Conservation (phyloP, 35 echinoderm and acorn worm species). For the Amphiura filiformis region DNA sequence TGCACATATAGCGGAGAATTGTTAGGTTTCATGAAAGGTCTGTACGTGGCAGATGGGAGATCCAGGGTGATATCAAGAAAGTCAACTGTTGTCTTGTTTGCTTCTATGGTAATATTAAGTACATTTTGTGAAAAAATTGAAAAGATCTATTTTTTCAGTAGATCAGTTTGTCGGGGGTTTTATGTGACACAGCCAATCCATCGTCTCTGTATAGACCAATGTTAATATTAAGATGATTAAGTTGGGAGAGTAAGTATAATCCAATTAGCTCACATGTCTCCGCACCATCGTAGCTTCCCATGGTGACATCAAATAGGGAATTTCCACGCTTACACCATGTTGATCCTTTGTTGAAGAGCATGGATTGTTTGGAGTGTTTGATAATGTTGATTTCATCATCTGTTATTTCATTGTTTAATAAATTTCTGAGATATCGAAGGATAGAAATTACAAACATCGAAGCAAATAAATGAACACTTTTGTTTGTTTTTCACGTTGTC, state of each 20-base stretch:
- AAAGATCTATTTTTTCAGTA: background rate
- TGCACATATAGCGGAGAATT: too few relatives aligned
- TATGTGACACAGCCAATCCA: background rate
- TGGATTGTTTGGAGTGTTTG: too few relatives aligned
- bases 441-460: constrained; percentile 4
- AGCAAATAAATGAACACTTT: background rate
- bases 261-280: constrained; percentile 4
- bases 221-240: background rate
- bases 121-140: background rate
- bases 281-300: constrained; percentile 19
- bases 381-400: too few relatives aligned
- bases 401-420: background rate
- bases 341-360: background rate
- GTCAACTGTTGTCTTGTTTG: background rate
- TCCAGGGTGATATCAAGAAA: background rate
- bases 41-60: too few relatives aligned
- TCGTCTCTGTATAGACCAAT: constrained; percentile 21
- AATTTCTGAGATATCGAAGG: background rate
- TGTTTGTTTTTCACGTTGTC: background rate
- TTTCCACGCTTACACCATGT: background rate
- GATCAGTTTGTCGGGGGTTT: background rate
- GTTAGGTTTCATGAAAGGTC: too few relatives aligned
- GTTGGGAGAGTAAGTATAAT: background rate
- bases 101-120: constrained; percentile 11
- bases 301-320: constrained; percentile 13